A percentile compares a stretch with the other conserved stretches of the same genome.
Evolutionary conservation across 2,113 vertebrate genomes (phyloP).

Genomic region (Tragulus kanchil): DNA sequence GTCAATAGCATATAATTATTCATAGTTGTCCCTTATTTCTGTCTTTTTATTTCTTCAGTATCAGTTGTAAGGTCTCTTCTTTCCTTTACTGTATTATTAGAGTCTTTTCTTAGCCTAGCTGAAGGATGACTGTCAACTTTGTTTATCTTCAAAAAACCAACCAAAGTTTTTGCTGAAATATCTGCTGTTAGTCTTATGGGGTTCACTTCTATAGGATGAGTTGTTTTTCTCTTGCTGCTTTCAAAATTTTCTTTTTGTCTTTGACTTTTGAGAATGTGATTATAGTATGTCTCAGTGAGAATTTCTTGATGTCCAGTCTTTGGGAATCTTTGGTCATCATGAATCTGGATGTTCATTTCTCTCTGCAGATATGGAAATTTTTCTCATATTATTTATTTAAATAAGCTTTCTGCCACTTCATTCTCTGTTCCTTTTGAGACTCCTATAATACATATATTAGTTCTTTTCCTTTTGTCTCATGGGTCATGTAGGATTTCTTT

Average conservation of each 20-base stretch:
- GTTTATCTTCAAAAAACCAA: not conserved
- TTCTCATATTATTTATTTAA: not conserved
- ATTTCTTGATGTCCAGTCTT: not conserved
- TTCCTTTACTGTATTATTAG: not conserved
- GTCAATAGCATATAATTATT: not conserved
- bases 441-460: not conserved
- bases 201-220: not conserved
- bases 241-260: not conserved
- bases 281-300: not conserved
- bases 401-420: not conserved
- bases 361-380: not conserved
- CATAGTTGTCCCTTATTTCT: not conserved
- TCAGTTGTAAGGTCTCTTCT: not conserved
- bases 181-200: not conserved
- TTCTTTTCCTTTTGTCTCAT: not conserved
- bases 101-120: not conserved
- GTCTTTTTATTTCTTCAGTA: not conserved
- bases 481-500: not conserved
- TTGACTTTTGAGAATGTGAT: not conserved
- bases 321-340: not conserved
- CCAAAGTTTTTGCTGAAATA: not conserved
- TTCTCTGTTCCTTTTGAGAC: not conserved
- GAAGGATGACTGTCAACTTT: not conserved
- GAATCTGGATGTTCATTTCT: not conserved
- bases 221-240: not conserved